Base-by-base conservation (phyloP, 2,113 vertebrate genomes). In the Emydura subglobosa region DNA sequence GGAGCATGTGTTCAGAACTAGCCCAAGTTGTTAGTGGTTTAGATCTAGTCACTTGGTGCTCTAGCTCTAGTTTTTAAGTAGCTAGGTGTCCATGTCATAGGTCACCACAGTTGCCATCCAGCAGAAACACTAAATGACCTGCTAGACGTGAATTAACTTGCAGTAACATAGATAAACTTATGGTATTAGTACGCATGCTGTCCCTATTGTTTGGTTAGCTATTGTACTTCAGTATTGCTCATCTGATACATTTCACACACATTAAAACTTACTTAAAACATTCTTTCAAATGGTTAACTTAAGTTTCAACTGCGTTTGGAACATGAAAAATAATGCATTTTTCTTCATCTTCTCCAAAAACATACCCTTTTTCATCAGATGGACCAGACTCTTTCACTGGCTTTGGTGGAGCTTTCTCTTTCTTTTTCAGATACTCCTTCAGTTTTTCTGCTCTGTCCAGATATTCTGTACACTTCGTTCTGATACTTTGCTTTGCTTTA, bases 361-460 rank as follows among this genome's bases (percentile, higher is more conserved):
- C 98, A 89, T 98, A 99, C 99, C 99, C 99, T 98, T 99, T 99
- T 95, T 99, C 99, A 54, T 99, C 99, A 74, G 96, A 11, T 86
- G 98, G 79, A 83, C 98, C 97, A 9, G 99, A 98, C 95, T 99
- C 99, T 97, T 99, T 99, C 79, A 99, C 99, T 34, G 99, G 99
- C 96, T 99, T 99, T 76, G 98, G 98, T 34, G 98, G 88, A 55
- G 98, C 97, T 61, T 99, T 99, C 91, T 99, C 99, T 93, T 95
- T 99, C 95, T 99, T 99, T 97, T 99, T 99, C 94, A 99, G 97
- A 97, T 99, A 99, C 42, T 99, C 99, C 92, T 99, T 99, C 87
- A 99, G 97, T 92, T 99, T 99, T 97, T 99, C 99, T 59, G 99
- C 99, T 98, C 99, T 98, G 95, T 99, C 99, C 97, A 99, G 97